Conservation (phyloP, 2,888 invertebrate species). For the Strigamia transsilvanica region DNA sequence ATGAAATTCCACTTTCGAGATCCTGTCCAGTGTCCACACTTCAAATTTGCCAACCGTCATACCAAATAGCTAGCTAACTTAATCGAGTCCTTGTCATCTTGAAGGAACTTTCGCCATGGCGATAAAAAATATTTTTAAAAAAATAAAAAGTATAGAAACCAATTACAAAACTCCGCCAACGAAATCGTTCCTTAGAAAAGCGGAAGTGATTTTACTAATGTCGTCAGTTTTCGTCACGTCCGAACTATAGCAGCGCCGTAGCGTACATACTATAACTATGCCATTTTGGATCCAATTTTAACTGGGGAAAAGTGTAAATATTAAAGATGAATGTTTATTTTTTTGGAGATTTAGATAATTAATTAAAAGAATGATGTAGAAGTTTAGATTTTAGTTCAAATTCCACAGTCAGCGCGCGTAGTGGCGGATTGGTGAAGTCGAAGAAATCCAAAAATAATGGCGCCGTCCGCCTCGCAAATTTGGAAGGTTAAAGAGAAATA, state of each 20-base stretch:
- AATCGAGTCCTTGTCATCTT: conserved; percentile 36
- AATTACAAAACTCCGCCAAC: conserved; percentile 42
- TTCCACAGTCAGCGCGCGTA: too few relatives aligned
- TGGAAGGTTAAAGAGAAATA: conserved; percentile 22
- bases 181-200: conserved; percentile 19
- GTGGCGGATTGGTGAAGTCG: too few relatives aligned
- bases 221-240: neutral
- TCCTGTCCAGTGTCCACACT: conserved; percentile 2
- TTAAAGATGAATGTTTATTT: too few relatives aligned
- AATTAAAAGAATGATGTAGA: too few relatives aligned
- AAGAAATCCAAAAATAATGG: conserved; percentile 37
- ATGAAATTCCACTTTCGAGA: neutral
- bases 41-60: conserved; percentile 29
- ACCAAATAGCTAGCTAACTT: conserved; percentile 25
- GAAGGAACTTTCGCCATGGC: conserved; percentile 35
- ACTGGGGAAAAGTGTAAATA: too few relatives aligned
- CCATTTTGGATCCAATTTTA: neutral
- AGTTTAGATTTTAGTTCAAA: too few relatives aligned
- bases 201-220: conserved; percentile 15
- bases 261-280: neutral
- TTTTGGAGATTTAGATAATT: too few relatives aligned
- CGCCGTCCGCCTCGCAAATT: conserved; percentile 39
- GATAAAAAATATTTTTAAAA: conserved; percentile 12
- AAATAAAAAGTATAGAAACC: conserved; percentile 27
- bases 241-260: neutral